Evolutionary conservation across 1,140 invertebrate species (phyloP).

Genomic region (Drosophila chauvacae): DNA sequence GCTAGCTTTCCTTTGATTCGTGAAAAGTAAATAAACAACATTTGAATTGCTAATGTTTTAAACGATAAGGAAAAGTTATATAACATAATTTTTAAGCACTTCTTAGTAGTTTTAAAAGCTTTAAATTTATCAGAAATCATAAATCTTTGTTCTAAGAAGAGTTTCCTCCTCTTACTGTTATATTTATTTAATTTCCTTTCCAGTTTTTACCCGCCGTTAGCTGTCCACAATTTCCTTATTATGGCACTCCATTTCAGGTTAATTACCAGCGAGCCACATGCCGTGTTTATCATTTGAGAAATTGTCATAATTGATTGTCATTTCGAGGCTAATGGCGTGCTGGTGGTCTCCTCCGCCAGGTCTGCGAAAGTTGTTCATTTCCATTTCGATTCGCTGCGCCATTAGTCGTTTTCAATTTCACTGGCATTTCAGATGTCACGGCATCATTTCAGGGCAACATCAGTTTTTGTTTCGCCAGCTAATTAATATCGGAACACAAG

Average conservation of each 20-base stretch:
- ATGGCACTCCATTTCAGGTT: slow-evolving; percentile 39
- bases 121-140: neutral
- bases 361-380: slow-evolving; percentile 33
- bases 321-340: slow-evolving; percentile 39
- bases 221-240: slow-evolving; percentile 16
- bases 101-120: neutral
- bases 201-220: neutral
- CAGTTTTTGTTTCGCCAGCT: slow-evolving; percentile 42
- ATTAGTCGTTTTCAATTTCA: slow-evolving; percentile 36
- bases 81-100: neutral
- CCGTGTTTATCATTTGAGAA: slow-evolving; percentile 62
- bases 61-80: neutral
- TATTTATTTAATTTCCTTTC: neutral
- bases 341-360: slow-evolving; percentile 15
- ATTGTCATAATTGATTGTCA: slow-evolving; percentile 73
- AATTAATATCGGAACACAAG: slow-evolving; percentile 68
- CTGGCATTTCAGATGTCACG: slow-evolving; percentile 49
- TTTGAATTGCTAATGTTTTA: neutral
- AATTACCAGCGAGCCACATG: slow-evolving; percentile 55
- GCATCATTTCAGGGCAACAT: slow-evolving; percentile 40
- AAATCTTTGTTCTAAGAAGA: neutral
- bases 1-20: neutral
- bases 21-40: neutral
- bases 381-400: slow-evolving; percentile 30
- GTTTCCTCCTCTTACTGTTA: neutral